Evolutionary conservation across 2,797 vertebrate species (phyloP), one percentile per base, ranked within the genome.

Genomic region (Poeciliopsis gracilis): DNA sequence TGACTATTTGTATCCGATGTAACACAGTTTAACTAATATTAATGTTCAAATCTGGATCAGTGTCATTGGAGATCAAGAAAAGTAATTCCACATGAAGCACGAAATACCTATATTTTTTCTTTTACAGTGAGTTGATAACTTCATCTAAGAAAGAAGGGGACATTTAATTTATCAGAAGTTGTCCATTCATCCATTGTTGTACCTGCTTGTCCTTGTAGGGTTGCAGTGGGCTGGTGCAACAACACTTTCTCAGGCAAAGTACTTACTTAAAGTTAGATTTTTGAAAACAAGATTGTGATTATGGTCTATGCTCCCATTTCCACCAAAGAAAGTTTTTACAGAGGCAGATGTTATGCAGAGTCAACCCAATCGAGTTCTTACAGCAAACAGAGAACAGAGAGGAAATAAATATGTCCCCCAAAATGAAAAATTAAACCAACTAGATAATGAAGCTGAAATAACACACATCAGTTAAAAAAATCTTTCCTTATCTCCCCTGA

Each of bases 371-470:
- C 53, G 18, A 13, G 18, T 83, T 57, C 46, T 76, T 23, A 77
- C 69, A 79, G 69, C 36, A 76, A 86, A 85, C 41, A 72, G 85
- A 83, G 46, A 75, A 59, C 77, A 78, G 43, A 79, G 49, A 78
- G 51, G 45, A 87, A 82, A 84, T 73, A 61, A 79, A 85, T 73
- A 63, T 66, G 49, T 82, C 53, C 43, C 66, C 74, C 45, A 30
- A 85, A 74, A 36, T 69, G 67, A 59, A 76, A 79, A 76, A 77
- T 81, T 76, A 81, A 88, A 86, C 55, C 28, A 59, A 30, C 55
- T 59, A n/a, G 55, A 16, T 59, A 59, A 28, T 59, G 55, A 63
- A 33, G 28, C 59, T 63, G 28, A 63, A 33, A 18, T 18, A 45
- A 85, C 76, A 81, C 23, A 11, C 25, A 9, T 25, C 10, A 43